Evolutionary conservation across 2,113 vertebrate species (phyloP).

Genomic region (Sus scrofa): T2T-Sscrofa CM000824.6:110125001-110125500

Average conservation of each 20-base stretch:
- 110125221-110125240: not conserved
- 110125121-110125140: not conserved
- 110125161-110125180: not conserved
- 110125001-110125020: not conserved
- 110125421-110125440: not conserved
- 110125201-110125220: not conserved
- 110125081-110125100: not conserved
- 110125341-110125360: not conserved
- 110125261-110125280: not conserved
- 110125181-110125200: not conserved
- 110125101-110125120: not conserved
- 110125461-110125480: not conserved
- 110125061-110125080: not conserved
- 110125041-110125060: not conserved
- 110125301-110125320: not conserved
- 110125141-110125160: not conserved
- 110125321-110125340: not conserved
- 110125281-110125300: not conserved
- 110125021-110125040: not conserved
- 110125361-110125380: not conserved
- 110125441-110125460: not conserved
- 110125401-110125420: not conserved
- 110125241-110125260: not conserved
- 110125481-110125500: not conserved
- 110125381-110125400: not conserved